Conservation (phyloP, 2,888 invertebrate genomes). For the Ceratothoa steindachneri region DNA sequence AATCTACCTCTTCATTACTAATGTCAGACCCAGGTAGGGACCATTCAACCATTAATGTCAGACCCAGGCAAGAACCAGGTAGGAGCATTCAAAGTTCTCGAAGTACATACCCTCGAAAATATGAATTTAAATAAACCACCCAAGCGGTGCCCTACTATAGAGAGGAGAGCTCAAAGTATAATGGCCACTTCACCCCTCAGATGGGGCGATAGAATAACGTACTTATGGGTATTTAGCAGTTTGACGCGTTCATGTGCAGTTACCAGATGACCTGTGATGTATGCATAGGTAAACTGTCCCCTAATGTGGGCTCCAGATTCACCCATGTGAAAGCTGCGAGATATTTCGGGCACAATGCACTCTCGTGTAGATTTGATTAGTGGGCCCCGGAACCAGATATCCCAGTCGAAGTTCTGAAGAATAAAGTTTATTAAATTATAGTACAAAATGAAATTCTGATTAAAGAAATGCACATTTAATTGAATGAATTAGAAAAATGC, state of each 20-base stretch:
- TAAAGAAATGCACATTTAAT: no score
- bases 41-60: no score
- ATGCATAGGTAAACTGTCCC: not conserved
- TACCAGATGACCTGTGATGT: not conserved
- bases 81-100: no score
- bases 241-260: not conserved
- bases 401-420: not conserved
- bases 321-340: not conserved
- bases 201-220: not conserved
- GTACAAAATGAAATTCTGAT: no score
- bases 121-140: no score
- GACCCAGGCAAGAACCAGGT: no score
- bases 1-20: no score
- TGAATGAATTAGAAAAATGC: no score
- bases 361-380: not conserved
- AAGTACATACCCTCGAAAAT: no score
- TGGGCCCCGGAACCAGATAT: not conserved
- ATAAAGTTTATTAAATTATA: no score
- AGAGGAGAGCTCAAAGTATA: not conserved
- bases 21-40: no score
- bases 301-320: not conserved
- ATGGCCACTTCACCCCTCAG: not conserved
- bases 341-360: not conserved
- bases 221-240: not conserved
- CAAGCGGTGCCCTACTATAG: no score